Evolutionary conservation across 2,113 vertebrate species (phyloP), one percentile per base, ranked within the genome.

Genomic region (Paramisgurnus dabryanus): DNA sequence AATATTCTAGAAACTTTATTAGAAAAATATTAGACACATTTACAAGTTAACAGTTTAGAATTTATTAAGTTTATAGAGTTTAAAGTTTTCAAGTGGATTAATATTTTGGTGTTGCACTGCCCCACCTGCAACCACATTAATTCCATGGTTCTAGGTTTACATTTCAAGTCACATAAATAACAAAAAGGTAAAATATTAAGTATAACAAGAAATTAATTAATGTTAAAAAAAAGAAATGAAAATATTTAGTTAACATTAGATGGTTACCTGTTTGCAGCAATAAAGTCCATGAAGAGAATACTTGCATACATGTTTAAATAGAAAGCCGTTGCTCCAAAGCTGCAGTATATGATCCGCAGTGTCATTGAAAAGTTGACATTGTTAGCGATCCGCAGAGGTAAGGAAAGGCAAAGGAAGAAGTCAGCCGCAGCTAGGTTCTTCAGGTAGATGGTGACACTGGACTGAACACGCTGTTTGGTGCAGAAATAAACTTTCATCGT

Each of bases 301-400:
- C 92, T 93, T 82, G 90, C 89, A 8, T 93, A 93, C 91, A 92
- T 92, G 87, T 93, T 93, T 27, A 93, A 87, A 66, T 93, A 93
- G 69, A 93, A 91, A 57, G 85, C 78, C 0, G 88, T 43, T 1
- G 89, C 86, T 0, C 89, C 90, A 0, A 92, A 88, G 76, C 55
- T 85, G 85, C 92, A 92, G 90, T 92, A 92, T 61, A 85, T 18
- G 1, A 18, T n/a, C 1, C 47, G 82, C 39, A 90, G 0, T 0
- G 6, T 4, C 7, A 15, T 0, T 6, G 87, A 83, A 63, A 10
- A 18, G 60, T 17, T 70, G 66, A 84, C 57, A 22, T 83, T 87
- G 70, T 90, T 83, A 2, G 73, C 7, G 11, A 93, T 89, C 4
- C 88, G 83, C 5, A 92, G 3, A 0, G 90, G 91, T 15, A 93